A percentile compares a stretch with the other conserved stretches of the same genome.
Conservation (phyloP, 92 coral and sea anemone species). For the Porites lobata region DNA sequence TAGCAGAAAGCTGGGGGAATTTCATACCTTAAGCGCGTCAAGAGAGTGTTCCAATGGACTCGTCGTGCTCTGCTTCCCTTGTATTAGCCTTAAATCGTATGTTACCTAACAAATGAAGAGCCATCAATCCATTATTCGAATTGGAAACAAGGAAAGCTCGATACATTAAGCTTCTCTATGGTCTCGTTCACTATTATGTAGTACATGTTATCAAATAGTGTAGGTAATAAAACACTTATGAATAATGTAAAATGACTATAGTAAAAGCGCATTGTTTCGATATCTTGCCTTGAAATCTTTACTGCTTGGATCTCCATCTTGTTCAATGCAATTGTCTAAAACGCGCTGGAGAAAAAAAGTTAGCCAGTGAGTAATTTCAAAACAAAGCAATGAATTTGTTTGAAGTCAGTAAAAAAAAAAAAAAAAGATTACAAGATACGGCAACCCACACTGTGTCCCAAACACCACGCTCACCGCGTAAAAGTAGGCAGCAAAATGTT, state of each 20-base stretch:
- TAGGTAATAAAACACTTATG: too few relatives aligned
- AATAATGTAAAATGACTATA: too few relatives aligned
- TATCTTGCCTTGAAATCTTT: constrained; percentile 80
- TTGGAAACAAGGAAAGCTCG: not conserved
- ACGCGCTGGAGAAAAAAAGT: constrained; percentile 62
- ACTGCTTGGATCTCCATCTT: constrained; percentile 81
- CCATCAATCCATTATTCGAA: not conserved
- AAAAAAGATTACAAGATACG: not conserved
- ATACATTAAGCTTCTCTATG: not conserved
- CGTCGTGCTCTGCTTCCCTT: constrained; percentile 69
- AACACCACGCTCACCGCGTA: too few relatives aligned
- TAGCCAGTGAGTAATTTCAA: not conserved
- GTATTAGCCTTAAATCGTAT: constrained; percentile 73
- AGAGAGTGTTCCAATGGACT: constrained; percentile 66
- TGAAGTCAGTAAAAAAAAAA: too few relatives aligned
- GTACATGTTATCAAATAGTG: too few relatives aligned
- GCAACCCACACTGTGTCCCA: too few relatives aligned
- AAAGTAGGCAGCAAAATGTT: too few relatives aligned
- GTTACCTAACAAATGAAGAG: constrained; percentile 48
- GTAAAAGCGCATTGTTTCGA: not conserved
- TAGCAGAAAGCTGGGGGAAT: too few relatives aligned
- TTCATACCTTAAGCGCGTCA: constrained; percentile 73
- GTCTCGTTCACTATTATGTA: too few relatives aligned
- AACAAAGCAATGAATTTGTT: not conserved
- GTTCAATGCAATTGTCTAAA: constrained; percentile 81